phyloP scores from a whole-genome alignment of 2,113 vertebrate genomes.

The Gobius niger region DNA sequence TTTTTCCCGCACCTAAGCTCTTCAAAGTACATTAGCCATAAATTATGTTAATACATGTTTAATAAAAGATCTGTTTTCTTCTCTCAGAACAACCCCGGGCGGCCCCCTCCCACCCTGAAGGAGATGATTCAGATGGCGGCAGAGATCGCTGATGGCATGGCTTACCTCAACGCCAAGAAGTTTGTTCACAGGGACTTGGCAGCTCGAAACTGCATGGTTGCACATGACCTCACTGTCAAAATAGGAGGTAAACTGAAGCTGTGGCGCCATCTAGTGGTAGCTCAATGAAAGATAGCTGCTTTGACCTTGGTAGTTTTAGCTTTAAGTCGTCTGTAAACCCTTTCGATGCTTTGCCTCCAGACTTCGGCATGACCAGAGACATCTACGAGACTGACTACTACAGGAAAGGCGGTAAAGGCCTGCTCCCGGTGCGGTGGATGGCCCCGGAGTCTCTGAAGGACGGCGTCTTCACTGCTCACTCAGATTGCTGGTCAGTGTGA shows the following conservation, averaged over 20 bases:
- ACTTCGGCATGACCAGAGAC: constrained; percentile 98
- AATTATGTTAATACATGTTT: no score
- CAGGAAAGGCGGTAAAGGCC: constrained; percentile 93
- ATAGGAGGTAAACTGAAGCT: constrained; percentile 83
- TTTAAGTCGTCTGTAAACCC: no score
- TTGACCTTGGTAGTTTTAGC: neutral
- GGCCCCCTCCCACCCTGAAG: constrained; percentile 86
- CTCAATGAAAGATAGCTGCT: neutral
- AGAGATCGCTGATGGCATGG: constrained; percentile 96
- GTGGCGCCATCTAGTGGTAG: neutral
- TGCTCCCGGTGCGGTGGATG: constrained; percentile 97
- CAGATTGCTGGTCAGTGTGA: constrained; percentile 91
- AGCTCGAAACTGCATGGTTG: constrained; percentile 97
- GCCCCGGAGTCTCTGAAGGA: constrained; percentile 95
- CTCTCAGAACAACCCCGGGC: constrained; percentile 88
- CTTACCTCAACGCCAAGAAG: constrained; percentile 96
- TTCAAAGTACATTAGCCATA: no score
- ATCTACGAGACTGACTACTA: constrained; percentile 99
- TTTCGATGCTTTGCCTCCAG: constrained; percentile 61
- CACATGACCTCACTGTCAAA: constrained; percentile 91
- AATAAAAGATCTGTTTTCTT: constrained; percentile 8
- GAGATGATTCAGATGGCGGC: constrained; percentile 97
- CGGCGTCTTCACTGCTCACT: constrained; percentile 90
- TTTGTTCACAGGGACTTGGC: constrained; percentile 96
- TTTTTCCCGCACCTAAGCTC: no score